Base-by-base conservation (phyloP, 2,113 vertebrate genomes). In the Vanacampus margaritifer region DNA sequence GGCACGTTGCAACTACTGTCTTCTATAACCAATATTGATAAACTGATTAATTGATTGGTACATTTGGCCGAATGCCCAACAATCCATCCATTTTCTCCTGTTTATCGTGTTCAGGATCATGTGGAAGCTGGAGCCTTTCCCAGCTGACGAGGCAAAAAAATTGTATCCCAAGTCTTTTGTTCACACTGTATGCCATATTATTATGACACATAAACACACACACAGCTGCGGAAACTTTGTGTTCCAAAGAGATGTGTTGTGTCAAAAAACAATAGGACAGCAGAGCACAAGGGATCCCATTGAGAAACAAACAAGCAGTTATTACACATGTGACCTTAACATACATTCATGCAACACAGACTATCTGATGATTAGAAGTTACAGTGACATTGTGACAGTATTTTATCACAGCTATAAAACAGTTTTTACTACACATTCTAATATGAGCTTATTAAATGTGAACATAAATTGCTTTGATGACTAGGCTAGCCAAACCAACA, bases 171-270 rank as follows among this genome's bases (percentile, higher is more conserved):
- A 5, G 16, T 17, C 14, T 57, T 57, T 57, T 32, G 26, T 57
- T 16, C 54, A 57, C 26, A 57, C 54, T 17, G 13, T 32, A 57
- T 57, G 54, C 54, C 24, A 12, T 54, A 26, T 26, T 54, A 23
- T 54, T 54, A 26, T 12, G 4, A 62, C 53, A 41, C 56, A 19
- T 64, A 36, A 45, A 23, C 63, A 64, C 59, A 32, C 59, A 62
- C 61, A 72, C 79, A 84, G 70, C 78, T 78, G 83, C 46, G 64
- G 58, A 62, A 21, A 58, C 56, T 69, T 35, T 78, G 68, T 64
- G 73, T 53, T 78, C 36, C 63, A 36, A 62, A 54, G 64, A 69
- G 35, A 72, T 69, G 78, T 54, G 78, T 54, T 54, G 51, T 84
- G 19, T 75, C 68, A 78, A 81, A 81, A 71, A 73, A 43, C 54